These are phyloP conservation scores for Congeria kusceri DNA, from an alignment of 2,888 invertebrate genomes.

Conservation along the genomic window DNA sequence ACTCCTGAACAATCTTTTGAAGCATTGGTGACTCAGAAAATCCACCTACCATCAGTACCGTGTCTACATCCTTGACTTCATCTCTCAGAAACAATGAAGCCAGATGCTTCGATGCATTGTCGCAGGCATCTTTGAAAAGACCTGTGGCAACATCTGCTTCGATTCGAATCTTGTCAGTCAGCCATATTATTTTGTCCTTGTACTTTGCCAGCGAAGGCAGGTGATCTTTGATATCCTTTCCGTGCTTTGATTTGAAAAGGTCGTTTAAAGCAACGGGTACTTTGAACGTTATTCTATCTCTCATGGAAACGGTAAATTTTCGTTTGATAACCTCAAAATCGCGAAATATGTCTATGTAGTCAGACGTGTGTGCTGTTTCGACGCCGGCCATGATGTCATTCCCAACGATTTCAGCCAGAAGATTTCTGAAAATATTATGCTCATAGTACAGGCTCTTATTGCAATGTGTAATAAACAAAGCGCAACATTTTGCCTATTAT, in stretches of 20 bases:
- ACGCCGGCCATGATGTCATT: conserved; percentile 37
- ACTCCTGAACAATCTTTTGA: conserved; percentile 46
- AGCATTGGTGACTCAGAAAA: conserved; percentile 63
- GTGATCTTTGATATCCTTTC: conserved; percentile 35
- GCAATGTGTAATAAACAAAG: no score
- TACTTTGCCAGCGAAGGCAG: conserved; percentile 14
- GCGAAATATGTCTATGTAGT: conserved; percentile 45
- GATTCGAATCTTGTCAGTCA: conserved; percentile 48
- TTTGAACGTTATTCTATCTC: conserved; percentile 40
- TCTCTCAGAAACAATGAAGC: conserved; percentile 34
- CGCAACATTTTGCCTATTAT: no score
- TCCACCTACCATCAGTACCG: conserved; percentile 66
- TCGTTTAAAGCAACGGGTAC: conserved; percentile 40
- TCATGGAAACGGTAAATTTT: conserved; percentile 26
- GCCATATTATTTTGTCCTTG: conserved; percentile 37
- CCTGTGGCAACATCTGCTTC: conserved; percentile 38
- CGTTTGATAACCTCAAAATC: conserved; percentile 53
- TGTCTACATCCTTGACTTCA: conserved; percentile 46
- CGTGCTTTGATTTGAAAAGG: background rate
- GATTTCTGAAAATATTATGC: conserved; percentile 1
- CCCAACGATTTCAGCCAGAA: conserved; percentile 44
- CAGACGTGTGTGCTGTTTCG: conserved; percentile 16
- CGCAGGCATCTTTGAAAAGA: conserved; percentile 45
- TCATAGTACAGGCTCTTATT: no score
- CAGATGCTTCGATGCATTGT: conserved; percentile 53